Evolutionary conservation across 1,140 invertebrate genomes (phyloP).

Genomic region (Sitodiplosis mosellana): DNA sequence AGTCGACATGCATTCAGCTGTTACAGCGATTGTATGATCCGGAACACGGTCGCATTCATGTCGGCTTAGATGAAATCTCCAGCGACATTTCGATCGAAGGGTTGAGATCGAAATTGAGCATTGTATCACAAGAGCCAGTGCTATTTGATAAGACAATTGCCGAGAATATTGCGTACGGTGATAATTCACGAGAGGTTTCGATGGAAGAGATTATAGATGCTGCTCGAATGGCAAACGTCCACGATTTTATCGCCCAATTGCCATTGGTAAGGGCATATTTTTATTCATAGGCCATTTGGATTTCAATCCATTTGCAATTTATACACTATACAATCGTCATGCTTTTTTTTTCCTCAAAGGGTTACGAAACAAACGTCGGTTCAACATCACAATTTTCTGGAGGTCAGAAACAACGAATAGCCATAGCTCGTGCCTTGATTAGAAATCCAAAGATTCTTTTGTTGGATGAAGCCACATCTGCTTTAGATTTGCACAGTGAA

Average conservation of each 20-base stretch:
- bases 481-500: conserved; percentile 57
- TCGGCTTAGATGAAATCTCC: conserved; percentile 30
- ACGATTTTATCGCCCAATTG: conserved; percentile 51
- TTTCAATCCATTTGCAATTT: no score
- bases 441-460: conserved; percentile 52
- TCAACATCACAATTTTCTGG: conserved; percentile 54
- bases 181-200: conserved; percentile 35
- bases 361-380: conserved; percentile 54
- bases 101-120: conserved; percentile 38
- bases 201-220: conserved; percentile 57
- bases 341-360: conserved; percentile 25
- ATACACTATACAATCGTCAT: neutral
- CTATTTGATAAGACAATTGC: conserved; percentile 60
- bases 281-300: no score
- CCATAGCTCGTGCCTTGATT: conserved; percentile 62
- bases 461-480: conserved; percentile 75
- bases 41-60: conserved; percentile 30
- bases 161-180: conserved; percentile 72
- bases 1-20: conserved; percentile 62
- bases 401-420: conserved; percentile 62
- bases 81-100: conserved; percentile 26
- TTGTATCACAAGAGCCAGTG: conserved; percentile 59
- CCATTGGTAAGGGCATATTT: conserved; percentile 32
- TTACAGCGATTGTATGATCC: conserved; percentile 60
- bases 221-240: conserved; percentile 63